These are phyloP conservation scores for Phania funesta DNA, from an alignment of 2,888 invertebrate species.

Conservation along the genomic window DNA sequence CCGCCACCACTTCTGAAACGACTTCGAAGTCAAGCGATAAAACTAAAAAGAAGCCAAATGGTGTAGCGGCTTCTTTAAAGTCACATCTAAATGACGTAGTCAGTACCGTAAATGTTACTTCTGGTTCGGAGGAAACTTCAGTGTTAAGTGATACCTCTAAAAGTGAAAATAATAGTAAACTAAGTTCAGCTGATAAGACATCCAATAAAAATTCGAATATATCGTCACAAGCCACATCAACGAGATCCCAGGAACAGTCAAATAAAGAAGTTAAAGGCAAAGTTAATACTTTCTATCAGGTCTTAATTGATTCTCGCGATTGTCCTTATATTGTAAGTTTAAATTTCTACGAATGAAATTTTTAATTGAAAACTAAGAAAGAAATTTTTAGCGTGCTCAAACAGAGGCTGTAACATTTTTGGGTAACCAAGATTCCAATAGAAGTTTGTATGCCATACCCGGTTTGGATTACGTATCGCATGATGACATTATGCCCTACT, in stretches of 20 bases:
- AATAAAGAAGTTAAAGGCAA: constrained; percentile 92
- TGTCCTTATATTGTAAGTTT: constrained; percentile 90
- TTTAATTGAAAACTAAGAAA: background rate
- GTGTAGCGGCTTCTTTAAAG: constrained; percentile 26
- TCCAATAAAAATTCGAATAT: constrained; percentile 37
- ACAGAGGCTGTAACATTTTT: constrained; percentile 98
- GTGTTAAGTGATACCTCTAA: constrained; percentile 16
- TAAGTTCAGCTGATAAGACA: constrained; percentile 53
- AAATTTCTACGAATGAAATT: background rate
- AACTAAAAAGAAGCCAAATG: constrained; percentile 11
- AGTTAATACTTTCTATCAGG: constrained; percentile 98
- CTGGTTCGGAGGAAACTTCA: background rate
- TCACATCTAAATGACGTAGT: constrained; percentile 49
- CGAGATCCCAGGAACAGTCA: constrained; percentile 78
- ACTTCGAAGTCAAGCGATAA: constrained; percentile 6
- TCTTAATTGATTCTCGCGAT: constrained; percentile 97
- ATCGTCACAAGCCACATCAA: background rate
- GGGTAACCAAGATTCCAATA: constrained; percentile 96
- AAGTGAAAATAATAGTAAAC: constrained; percentile 26
- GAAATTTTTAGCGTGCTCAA: constrained; percentile 88
- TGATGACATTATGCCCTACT: constrained; percentile 97
- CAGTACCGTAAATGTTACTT: constrained; percentile 13
- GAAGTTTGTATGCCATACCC: constrained; percentile 97
- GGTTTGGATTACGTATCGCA: constrained; percentile 99
- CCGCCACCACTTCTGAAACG: background rate